Evolutionary conservation across 2,797 vertebrate genomes (phyloP), one percentile per base, ranked within the genome.

Genomic region (Sarcoramphus papa): DNA sequence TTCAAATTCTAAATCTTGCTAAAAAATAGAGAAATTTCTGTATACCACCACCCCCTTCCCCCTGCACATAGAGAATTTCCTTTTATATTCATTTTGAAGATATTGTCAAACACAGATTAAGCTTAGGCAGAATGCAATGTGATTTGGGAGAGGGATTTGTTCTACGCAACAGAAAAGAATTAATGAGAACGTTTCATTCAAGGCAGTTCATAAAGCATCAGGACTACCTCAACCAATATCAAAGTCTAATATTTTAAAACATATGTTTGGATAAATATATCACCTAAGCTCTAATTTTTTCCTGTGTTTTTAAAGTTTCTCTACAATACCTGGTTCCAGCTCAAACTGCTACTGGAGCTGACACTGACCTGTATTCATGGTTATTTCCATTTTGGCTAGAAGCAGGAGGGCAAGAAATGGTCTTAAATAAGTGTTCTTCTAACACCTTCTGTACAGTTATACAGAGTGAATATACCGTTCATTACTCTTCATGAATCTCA

Each of bases 361-460:
- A 41, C 78, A 19, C 43, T 87, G 47, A 45, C 76, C 62, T 94
- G 14, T 2, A 12, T 89, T 67, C 47, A 54, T 73, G 31, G 31
- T 53, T 92, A 23, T 77, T 90, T 67, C 27, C 69, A 41, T 8
- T 88, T 95, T 93, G 69, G 14, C 63, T 93, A 88, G 72, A 94
- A 95, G 73, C 56, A 93, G n/a, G 63, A 95, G 72, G 23, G 27
- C n/a, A 82, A 83, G 73, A 92, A 95, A 92, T 72, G 18, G 35
- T 83, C 79, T 82, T 67, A 59, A 93, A 91, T 48, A 74, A 41
- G 43, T 63, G 45, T 81, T 96, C 56, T 78, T 94, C 37, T 63
- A 57, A 51, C 79, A 50, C 81, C 47, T 82, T 63, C 76, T 86
- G 78, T 65, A 57, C 63, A 70, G 43, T 83, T 76, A 76, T 75